Base-by-base conservation (phyloP, 2,888 invertebrate genomes). In the Cosmopolites sordidus region DNA sequence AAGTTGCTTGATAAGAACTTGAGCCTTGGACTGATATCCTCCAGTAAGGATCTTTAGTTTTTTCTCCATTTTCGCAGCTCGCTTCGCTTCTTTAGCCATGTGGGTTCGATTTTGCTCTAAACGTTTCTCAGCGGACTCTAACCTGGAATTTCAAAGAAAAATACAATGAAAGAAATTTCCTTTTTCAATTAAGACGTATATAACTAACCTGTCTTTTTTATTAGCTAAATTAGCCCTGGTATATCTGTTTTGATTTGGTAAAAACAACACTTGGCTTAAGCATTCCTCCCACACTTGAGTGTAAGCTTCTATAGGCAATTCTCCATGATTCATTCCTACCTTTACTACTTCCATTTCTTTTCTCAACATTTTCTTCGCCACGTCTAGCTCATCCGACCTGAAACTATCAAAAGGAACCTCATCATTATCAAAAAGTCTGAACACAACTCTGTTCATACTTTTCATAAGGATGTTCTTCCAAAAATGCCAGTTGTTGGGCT, bases 201-300 rank as follows among this genome's bases (percentile, higher is more conserved):
- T 33, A n/a, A 33, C 33, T 16, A 16, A 56, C 53, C 57, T 27
- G 74, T 99, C 98, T 71, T 97, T 98, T 72, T 96, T 97, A 67
- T 91, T 92, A 2, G 95, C 96, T 60, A 97, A 78, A 72, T 92
- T 94, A 1, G 96, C 95, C 52, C 97, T 82, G 0, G 96, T 97
- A 69, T 95, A 98, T 8, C 73, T 63, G 55, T 73, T 74, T 52
- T 73, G 72, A 42, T 89, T 87, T 0, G 97, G 96, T 54, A 98
- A 76, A 72, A 90, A 98, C 17, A 98, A 78, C 4, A 90, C 91
- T 80, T 95, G 93, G 0, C 89, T 85, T 44, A 95, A 79, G 73
- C 97, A 97, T 75, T 98, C 96, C 69, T 95, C 92, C 97, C 97
- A 98, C 38, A 70, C 95, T 76, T 95, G 93, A 8, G 87, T 86